phyloP scores from a whole-genome alignment of 2,113 vertebrate species.

The Myxocyprinus asiaticus region DNA sequence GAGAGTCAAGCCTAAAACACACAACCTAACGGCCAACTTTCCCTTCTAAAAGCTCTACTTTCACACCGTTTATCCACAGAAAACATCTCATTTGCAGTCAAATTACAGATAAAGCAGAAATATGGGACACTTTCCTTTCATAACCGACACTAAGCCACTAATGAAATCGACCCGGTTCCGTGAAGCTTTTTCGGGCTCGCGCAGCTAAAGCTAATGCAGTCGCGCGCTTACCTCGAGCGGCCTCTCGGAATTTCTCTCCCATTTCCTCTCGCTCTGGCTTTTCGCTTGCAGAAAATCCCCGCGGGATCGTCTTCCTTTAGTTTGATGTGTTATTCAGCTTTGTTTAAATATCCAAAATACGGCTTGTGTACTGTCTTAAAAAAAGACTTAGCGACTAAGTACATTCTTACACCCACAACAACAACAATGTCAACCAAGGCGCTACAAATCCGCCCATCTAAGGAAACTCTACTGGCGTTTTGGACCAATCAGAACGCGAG shows the following conservation, averaged over 20 bases:
- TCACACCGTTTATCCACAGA: background rate
- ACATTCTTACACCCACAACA: slow-evolving; percentile 75
- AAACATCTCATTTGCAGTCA: background rate
- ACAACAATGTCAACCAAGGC: slow-evolving; percentile 75
- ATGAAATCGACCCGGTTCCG: slow-evolving; percentile 21
- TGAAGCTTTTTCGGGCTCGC: background rate
- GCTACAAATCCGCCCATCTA: slow-evolving; percentile 57
- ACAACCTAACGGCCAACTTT: slow-evolving; percentile 9
- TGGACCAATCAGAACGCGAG: slow-evolving; percentile 37
- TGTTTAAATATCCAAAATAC: slow-evolving; percentile 39
- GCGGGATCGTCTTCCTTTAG: background rate
- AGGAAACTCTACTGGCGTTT: background rate
- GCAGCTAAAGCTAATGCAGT: slow-evolving; percentile 44
- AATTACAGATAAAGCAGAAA: background rate
- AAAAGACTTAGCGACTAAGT: slow-evolving; percentile 69
- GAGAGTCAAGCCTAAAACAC: slow-evolving; percentile 20
- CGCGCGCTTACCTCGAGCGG: slow-evolving; percentile 69
- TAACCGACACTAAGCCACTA: background rate
- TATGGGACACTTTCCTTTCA: background rate
- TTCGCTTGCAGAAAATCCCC: background rate
- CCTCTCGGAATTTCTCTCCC: slow-evolving; percentile 63
- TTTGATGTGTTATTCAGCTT: slow-evolving; percentile 34
- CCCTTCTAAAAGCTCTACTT: background rate
- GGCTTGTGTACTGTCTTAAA: slow-evolving; percentile 53
- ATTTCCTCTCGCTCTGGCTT: slow-evolving; percentile 55